phyloP scores from a whole-genome alignment of 2,797 vertebrate genomes.

The Tenualosa ilisha region DNA sequence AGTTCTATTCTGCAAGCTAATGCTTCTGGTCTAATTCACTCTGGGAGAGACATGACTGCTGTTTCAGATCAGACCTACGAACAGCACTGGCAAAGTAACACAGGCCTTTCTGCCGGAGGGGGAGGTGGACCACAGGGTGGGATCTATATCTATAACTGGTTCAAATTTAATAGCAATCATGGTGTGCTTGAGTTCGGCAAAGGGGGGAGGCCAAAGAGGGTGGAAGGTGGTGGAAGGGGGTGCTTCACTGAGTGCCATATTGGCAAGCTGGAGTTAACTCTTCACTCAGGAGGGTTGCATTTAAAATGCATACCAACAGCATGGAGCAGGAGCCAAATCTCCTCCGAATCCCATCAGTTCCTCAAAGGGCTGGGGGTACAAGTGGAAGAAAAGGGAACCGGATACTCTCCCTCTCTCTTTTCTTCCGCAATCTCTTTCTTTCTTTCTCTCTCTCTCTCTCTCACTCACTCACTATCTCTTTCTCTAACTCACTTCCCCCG shows the following conservation, averaged over 20 bases:
- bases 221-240: neutral
- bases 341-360: constrained; percentile 32
- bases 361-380: constrained; percentile 31
- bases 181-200: constrained; percentile 43
- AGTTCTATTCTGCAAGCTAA: constrained; percentile 80
- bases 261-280: constrained; percentile 37
- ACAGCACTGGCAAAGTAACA: constrained; percentile 52
- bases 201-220: constrained; percentile 6
- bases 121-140: constrained; percentile 34
- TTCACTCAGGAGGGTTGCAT: constrained; percentile 30
- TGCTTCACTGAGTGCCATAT: constrained; percentile 29
- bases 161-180: constrained; percentile 50
- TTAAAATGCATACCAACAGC: constrained; percentile 36
- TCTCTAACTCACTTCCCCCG: neutral
- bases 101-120: constrained; percentile 39
- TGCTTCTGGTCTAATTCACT: constrained; percentile 80
- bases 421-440: constrained; percentile 7
- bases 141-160: constrained; percentile 43
- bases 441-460: neutral
- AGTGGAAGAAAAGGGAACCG: constrained; percentile 36
- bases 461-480: neutral
- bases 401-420: constrained; percentile 26
- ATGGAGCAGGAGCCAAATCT: constrained; percentile 27
- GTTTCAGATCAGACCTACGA: constrained; percentile 67
- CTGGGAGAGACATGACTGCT: constrained; percentile 69